Evolutionary conservation across 1,140 invertebrate species (phyloP).

Genomic region (Pseudomyrmex concolor): DNA sequence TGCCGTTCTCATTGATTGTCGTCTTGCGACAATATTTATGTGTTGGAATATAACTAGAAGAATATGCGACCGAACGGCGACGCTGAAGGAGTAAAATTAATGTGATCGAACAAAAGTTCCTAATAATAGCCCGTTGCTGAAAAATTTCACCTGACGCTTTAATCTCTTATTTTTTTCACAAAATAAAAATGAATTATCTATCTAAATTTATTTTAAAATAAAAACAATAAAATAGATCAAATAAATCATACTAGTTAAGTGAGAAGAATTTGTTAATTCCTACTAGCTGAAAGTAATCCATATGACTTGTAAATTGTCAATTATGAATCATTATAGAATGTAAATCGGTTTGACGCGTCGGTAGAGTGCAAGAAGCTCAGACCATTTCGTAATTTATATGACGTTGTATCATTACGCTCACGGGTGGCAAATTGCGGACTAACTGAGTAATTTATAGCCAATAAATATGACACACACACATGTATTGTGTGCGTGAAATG

Average conservation of each 20-base stretch:
- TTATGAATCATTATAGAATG: conserved; percentile 48
- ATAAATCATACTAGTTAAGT: conserved; percentile 1
- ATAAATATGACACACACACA: conserved; percentile 31
- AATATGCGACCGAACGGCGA: background rate
- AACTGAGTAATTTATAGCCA: conserved; percentile 55
- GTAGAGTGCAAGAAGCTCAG: background rate
- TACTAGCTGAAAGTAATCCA: background rate
- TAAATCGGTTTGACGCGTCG: conserved; percentile 16
- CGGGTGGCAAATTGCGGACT: conserved; percentile 49
- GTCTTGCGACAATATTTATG: conserved; percentile 54
- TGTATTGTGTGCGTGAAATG: conserved; percentile 21
- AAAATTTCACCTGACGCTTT: conserved; percentile 27
- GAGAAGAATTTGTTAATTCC: conserved; percentile 18
- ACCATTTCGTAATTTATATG: conserved; percentile 47
- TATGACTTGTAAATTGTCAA: conserved; percentile 24
- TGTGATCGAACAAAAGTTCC: conserved; percentile 15
- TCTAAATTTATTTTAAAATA: background rate
- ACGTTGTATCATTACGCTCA: conserved; percentile 44
- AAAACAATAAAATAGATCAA: background rate
- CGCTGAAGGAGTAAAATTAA: conserved; percentile 11
- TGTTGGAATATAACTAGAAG: conserved; percentile 40
- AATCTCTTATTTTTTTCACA: too few species aligned
- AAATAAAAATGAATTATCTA: too few species aligned
- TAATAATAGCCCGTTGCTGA: background rate
- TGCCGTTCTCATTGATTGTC: conserved; percentile 49